Evolutionary conservation across 2,888 invertebrate species (phyloP).

Genomic region (Diabrotica balteata): DNA sequence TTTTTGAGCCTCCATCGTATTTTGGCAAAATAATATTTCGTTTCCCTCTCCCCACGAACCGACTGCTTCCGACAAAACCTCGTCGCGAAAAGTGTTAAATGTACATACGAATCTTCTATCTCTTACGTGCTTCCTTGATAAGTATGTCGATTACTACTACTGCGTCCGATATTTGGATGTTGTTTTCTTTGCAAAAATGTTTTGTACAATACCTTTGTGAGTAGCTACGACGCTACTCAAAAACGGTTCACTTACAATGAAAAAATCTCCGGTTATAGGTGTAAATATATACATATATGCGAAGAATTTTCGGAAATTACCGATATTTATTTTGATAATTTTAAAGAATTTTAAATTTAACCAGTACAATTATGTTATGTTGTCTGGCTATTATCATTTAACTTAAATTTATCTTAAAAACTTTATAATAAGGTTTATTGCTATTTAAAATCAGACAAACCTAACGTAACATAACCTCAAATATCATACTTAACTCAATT

Average conservation of each 20-base stretch:
- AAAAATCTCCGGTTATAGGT: conserved; percentile 45
- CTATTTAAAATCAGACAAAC: too few relatives aligned
- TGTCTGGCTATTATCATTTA: too few relatives aligned
- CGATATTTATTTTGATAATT: too few relatives aligned
- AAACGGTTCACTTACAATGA: conserved; percentile 55
- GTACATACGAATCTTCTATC: conserved; percentile 40
- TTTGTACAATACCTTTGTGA: conserved; percentile 49
- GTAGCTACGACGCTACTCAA: conserved; percentile 42
- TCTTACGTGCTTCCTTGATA: conserved; percentile 54
- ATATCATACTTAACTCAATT: too few relatives aligned
- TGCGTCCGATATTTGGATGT: conserved; percentile 41
- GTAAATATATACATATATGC: neutral
- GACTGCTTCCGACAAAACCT: conserved; percentile 36
- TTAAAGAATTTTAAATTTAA: too few relatives aligned
- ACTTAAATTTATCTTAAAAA: too few relatives aligned
- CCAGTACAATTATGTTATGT: too few relatives aligned
- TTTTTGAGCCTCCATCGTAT: neutral
- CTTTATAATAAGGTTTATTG: too few relatives aligned
- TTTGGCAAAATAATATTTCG: conserved; percentile 18
- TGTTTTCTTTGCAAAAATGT: conserved; percentile 28
- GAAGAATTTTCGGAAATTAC: too few relatives aligned
- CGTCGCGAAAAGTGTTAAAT: conserved; percentile 39
- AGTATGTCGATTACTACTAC: conserved; percentile 45
- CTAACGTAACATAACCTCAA: too few relatives aligned
- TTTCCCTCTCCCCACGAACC: conserved; percentile 4